Evolutionary conservation across 2,797 vertebrate species (phyloP).

Genomic region (Phalanger gymnotis): DNA sequence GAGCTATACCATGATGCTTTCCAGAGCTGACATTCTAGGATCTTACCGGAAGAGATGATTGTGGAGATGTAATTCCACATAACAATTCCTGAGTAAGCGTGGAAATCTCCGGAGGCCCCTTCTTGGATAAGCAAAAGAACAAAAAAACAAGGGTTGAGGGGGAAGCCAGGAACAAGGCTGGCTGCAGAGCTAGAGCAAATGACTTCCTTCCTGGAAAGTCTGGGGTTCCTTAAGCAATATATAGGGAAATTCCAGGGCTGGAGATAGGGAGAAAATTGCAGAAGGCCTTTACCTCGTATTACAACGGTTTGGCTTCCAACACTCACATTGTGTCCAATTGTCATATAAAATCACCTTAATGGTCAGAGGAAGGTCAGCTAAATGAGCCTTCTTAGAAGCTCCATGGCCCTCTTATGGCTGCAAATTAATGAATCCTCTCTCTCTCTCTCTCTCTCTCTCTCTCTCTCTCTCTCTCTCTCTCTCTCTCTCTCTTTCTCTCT

Average conservation of each 20-base stretch:
- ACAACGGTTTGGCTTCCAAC: slow-evolving; percentile 52
- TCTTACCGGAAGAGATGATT: not conserved
- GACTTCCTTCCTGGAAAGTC: slow-evolving; percentile 66
- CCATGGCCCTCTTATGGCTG: not conserved
- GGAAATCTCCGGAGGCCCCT: slow-evolving; percentile 18
- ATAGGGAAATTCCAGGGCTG: slow-evolving; percentile 73
- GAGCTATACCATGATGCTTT: not conserved
- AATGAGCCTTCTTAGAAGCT: not conserved
- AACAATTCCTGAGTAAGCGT: not conserved
- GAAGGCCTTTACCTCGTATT: slow-evolving; percentile 4
- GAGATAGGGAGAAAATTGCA: slow-evolving; percentile 55
- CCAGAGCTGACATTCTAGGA: not conserved
- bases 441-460: not conserved
- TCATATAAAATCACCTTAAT: slow-evolving; percentile 41
- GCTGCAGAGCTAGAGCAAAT: slow-evolving; percentile 47
- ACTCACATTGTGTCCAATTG: slow-evolving; percentile 50
- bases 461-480: no score
- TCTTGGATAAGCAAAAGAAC: slow-evolving; percentile 16
- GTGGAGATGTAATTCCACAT: not conserved
- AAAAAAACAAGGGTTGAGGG: slow-evolving; percentile 16
- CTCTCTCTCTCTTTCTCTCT: no score
- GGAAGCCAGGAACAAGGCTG: not conserved
- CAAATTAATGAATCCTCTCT: not conserved
- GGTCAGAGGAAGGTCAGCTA: not conserved
- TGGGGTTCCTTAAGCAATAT: slow-evolving; percentile 39